Evolutionary conservation across 2,888 invertebrate species (phyloP).

Genomic region (Camponotus fellah): DNA sequence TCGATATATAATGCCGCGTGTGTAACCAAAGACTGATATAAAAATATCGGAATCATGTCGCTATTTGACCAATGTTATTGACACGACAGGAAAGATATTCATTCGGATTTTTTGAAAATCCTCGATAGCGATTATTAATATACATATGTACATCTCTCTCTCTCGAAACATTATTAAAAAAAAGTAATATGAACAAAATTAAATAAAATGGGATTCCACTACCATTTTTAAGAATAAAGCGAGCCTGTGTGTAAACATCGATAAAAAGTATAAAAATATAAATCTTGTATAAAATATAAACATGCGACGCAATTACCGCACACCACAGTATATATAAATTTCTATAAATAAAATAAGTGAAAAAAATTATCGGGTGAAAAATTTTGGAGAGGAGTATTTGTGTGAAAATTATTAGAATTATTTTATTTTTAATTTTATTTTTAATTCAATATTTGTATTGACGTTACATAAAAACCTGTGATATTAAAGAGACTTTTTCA

Average conservation of each 20-base stretch:
- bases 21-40: conserved; percentile 34
- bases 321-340: background rate
- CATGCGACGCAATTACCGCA: background rate
- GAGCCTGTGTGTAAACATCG: background rate
- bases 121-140: conserved; percentile 4
- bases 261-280: background rate
- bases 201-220: background rate
- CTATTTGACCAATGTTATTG: conserved; percentile 47
- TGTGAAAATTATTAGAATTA: background rate
- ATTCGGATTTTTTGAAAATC: conserved; percentile 9
- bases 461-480: background rate
- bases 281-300: background rate
- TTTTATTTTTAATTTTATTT: background rate
- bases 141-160: background rate
- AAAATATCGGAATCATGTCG: conserved; percentile 39
- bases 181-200: background rate
- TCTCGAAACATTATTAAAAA: background rate
- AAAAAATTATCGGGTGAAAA: too few relatives aligned
- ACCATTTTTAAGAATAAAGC: background rate
- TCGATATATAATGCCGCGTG: background rate
- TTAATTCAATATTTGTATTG: background rate
- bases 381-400: background rate
- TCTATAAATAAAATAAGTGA: background rate
- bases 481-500: background rate
- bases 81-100: conserved; percentile 23